Percentiles rank a stretch among this genome's conserved stretches.
Evolutionary conservation across 2,113 vertebrate species (phyloP).

Genomic region (Myxocyprinus asiaticus): DNA sequence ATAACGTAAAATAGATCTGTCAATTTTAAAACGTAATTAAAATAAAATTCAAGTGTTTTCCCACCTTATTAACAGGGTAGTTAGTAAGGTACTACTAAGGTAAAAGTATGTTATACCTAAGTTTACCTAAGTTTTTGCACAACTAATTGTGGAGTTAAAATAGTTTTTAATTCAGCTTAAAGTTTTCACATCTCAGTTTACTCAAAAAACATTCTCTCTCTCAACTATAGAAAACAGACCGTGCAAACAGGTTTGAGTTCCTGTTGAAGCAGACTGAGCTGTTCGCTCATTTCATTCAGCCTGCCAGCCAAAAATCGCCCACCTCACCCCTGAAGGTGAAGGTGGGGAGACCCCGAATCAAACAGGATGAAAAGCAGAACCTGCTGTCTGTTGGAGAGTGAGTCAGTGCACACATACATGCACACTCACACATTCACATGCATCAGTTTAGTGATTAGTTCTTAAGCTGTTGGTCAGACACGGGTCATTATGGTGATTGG

Average conservation of each 20-base stretch:
- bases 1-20: no score
- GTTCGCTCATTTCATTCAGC: constrained; percentile 90
- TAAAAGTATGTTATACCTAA: no score
- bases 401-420: constrained; percentile 52
- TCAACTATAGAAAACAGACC: constrained; percentile 80
- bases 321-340: constrained; percentile 85
- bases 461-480: neutral
- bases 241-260: constrained; percentile 88
- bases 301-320: constrained; percentile 85
- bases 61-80: no score
- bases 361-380: constrained; percentile 86
- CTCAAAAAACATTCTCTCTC: neutral
- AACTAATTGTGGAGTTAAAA: no score
- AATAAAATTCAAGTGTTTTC: no score
- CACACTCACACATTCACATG: neutral
- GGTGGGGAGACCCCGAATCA: constrained; percentile 78
- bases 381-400: constrained; percentile 87
- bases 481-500: neutral
- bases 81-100: no score
- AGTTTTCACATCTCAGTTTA: neutral
- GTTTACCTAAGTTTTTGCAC: no score
- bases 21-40: no score
- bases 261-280: constrained; percentile 90
- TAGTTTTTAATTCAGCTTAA: neutral
- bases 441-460: neutral